Conservation (phyloP, 2,888 invertebrate species). For the Protophormia terraenovae region DNA sequence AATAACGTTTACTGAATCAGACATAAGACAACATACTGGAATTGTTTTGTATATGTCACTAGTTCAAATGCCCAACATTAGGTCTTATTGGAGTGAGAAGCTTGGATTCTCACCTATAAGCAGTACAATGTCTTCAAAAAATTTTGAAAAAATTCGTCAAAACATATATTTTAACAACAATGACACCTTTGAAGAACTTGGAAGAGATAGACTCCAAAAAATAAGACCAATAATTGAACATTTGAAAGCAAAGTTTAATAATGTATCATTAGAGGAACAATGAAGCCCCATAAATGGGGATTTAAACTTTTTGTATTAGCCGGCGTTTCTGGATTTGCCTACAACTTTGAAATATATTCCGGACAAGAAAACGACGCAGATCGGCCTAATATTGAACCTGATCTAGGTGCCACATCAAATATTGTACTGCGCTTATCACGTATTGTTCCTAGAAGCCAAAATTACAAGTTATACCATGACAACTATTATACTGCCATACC, state of each 20-base stretch:
- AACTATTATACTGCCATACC: no score
- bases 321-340: not conserved
- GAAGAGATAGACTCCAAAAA: not conserved
- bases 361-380: not conserved
- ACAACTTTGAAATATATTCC: slow-evolving; percentile 22
- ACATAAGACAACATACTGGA: no score
- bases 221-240: not conserved
- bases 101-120: slow-evolving; percentile 1
- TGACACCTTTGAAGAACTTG: not conserved
- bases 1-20: no score
- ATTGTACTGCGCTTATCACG: no score
- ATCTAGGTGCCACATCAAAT: slow-evolving; percentile 21
- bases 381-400: not conserved
- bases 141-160: slow-evolving; percentile 16
- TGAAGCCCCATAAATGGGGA: not conserved
- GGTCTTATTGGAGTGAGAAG: slow-evolving; percentile 11
- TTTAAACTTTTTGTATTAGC: not conserved
- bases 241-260: not conserved
- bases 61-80: slow-evolving; percentile 14
- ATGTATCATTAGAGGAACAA: not conserved
- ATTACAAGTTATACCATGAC: no score
- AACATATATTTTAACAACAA: slow-evolving; percentile 9
- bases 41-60: not conserved
- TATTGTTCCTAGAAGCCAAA: no score
- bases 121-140: not conserved